Base-by-base conservation (phyloP, 1,140 invertebrate genomes). In the Drosophila kanapiae region DNA sequence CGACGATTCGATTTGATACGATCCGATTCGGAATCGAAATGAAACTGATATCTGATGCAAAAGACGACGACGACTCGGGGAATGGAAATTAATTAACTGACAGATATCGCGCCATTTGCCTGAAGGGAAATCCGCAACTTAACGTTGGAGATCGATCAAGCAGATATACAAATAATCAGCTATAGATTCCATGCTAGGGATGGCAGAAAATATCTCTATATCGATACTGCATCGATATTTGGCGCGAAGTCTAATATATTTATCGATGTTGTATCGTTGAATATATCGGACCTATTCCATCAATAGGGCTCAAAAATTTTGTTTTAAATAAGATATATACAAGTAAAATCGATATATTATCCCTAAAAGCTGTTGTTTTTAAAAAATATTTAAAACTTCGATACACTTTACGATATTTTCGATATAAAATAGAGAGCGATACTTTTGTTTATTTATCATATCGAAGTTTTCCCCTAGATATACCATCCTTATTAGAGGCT, bases 61-160 rank as follows among this genome's bases (percentile, higher is more conserved):
- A 69, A 16, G 64, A 49, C 47, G 49, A 35, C 49, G 27, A 31
- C 16, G 49, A 35, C 51, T 18, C 45, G 38, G 59, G 37, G 51
- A 83, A 80, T 60, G 72, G 78, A 87, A 88, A 90, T 88, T 88
- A 88, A 88, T 88, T 88, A 90, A 75, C 57, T 58, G 80, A 74
- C 58, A 65, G 57, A 83, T 83, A 83, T 62, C 58, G 61, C 51
- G 11, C 14, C 53, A 47, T 51, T 37, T 53, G 65, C 61, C 31
- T 29, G n/a, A 53, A 69, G 29, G 49, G 43, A 72, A 72, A 72
- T 71, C 68, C 67, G 45, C 51, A 48, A 59, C 62, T 69, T 29
- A 49, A 51, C 35, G 43, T 33, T 18, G 35, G n/a, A 72, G 69
- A 72, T 72, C 43, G 69, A 72, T 71, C 65, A 71, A 29, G 29